Conservation (phyloP, 2,888 invertebrate genomes). For the Lissocephala sabroskyi region DNA sequence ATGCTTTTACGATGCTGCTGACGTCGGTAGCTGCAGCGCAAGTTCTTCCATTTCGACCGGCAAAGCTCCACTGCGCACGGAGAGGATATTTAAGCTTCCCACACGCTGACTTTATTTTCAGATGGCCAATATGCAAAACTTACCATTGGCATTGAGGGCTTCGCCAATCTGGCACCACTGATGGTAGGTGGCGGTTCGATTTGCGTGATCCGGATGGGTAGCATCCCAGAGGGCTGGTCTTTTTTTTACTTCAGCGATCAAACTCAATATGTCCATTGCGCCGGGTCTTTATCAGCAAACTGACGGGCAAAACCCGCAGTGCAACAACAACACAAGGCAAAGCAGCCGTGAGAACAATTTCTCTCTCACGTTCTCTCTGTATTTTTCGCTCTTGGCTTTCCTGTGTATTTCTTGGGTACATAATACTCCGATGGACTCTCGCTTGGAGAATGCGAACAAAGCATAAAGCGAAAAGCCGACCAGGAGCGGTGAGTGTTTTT, state of each 20-base stretch:
- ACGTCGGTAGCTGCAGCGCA: slow-evolving; percentile 49
- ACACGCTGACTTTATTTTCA: no score
- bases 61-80: slow-evolving; percentile 55
- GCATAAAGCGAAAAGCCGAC: no score
- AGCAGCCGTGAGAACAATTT: not conserved
- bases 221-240: slow-evolving; percentile 60
- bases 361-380: slow-evolving; percentile 4
- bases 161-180: slow-evolving; percentile 52
- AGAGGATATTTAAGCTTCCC: no score
- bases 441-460: no score
- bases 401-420: no score
- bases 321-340: slow-evolving; percentile 16
- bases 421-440: slow-evolving; percentile 3
- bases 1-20: slow-evolving; percentile 23
- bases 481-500: no score
- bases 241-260: slow-evolving; percentile 55
- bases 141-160: slow-evolving; percentile 43
- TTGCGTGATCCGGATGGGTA: slow-evolving; percentile 49
- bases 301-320: slow-evolving; percentile 34
- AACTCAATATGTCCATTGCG: slow-evolving; percentile 56
- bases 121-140: slow-evolving; percentile 20
- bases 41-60: slow-evolving; percentile 66
- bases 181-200: slow-evolving; percentile 41
- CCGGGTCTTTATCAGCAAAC: slow-evolving; percentile 57
- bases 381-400: no score